These are phyloP conservation scores for Pyrocoelia pectoralis DNA, from an alignment of 2,888 invertebrate species.

Conservation along the genomic window DNA sequence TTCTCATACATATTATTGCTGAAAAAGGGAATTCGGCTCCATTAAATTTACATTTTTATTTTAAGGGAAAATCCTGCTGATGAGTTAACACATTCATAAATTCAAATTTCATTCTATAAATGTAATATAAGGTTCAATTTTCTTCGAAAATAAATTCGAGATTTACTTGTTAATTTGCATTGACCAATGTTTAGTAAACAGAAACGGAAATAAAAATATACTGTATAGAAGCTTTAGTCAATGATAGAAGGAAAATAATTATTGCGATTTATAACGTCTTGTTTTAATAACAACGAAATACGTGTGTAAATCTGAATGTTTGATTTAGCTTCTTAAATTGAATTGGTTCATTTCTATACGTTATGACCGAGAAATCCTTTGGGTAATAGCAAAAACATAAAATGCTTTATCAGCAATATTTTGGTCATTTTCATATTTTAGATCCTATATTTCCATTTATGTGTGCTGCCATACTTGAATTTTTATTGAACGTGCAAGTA, in stretches of 20 bases:
- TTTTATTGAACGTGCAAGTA: conserved; percentile 31
- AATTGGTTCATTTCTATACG: conserved; percentile 19
- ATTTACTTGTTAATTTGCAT: conserved; percentile 6
- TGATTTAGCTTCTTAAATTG: conserved; percentile 25
- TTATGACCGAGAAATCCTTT: conserved; percentile 5
- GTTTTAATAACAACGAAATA: neutral
- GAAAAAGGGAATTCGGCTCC: conserved; percentile 26
- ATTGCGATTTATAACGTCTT: neutral
- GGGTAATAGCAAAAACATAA: conserved; percentile 30
- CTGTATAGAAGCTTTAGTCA: neutral
- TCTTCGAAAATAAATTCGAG: conserved; percentile 2
- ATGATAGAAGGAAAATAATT: conserved; percentile 6
- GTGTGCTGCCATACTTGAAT: conserved; percentile 18
- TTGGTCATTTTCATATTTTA: conserved; percentile 37
- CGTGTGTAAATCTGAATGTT: conserved; percentile 1
- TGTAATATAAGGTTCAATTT: conserved; percentile 9
- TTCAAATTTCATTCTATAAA: conserved; percentile 24
- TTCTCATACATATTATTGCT: conserved; percentile 12
- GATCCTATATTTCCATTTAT: conserved; percentile 22
- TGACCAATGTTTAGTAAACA: neutral
- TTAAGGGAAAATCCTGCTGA: conserved; percentile 22
- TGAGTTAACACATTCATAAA: conserved; percentile 28
- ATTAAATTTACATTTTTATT: conserved; percentile 29
- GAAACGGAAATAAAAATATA: neutral
- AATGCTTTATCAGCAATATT: conserved; percentile 34